Base-by-base conservation (phyloP, 2,113 vertebrate species). In the Hippocampus mohnikei region DNA sequence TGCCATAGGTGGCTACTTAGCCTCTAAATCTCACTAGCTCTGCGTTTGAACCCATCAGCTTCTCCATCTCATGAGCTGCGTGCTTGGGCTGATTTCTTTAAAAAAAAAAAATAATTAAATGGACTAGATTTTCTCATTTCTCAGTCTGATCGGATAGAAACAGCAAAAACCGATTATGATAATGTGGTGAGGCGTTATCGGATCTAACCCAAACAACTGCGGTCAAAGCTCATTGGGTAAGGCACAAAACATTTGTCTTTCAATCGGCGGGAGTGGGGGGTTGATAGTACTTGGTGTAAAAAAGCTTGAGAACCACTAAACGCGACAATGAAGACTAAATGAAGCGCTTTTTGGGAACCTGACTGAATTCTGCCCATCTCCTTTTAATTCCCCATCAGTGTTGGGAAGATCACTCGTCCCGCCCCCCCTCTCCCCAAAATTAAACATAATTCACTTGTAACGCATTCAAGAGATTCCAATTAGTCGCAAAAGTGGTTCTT, bases 361-460 rank as follows among this genome's bases (percentile, higher is more conserved):
- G 53, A 61, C 88, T 94, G 91, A 93, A 92, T 92, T 92, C 94
- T 92, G 52, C 90, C 92, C 82, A 83, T 91, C 89, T 93, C 89
- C 87, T 46, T 94, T 93, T 93, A 91, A 94, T 95, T 95, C 93
- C 90, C 93, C 92, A 94, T 96, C 93, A 93, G 91, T 92, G 92
- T 93, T 88, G 52, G 88, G 85, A 91, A 93, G 91, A 95, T 95
- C 93, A 92, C 88, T 93, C 90, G 91, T 92, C 94, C 94, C 92
- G 89, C 64, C 90, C 64, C 33, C 33, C 33, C 4, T 5, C 33
- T 1, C 33, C 33, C 48, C 15, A 15, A 91, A 95, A 94, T 94
- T 93, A 93, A 95, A 95, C 94, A 94, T 93, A 92, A 94, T 93
- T 95, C 91, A 87, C 84, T 92, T 90, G 88, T 91, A 94, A 94